Percentiles rank a stretch among this genome's conserved stretches.
Evolutionary conservation across 2,113 vertebrate genomes (phyloP).

Genomic region (Vulpes lagopus): DNA sequence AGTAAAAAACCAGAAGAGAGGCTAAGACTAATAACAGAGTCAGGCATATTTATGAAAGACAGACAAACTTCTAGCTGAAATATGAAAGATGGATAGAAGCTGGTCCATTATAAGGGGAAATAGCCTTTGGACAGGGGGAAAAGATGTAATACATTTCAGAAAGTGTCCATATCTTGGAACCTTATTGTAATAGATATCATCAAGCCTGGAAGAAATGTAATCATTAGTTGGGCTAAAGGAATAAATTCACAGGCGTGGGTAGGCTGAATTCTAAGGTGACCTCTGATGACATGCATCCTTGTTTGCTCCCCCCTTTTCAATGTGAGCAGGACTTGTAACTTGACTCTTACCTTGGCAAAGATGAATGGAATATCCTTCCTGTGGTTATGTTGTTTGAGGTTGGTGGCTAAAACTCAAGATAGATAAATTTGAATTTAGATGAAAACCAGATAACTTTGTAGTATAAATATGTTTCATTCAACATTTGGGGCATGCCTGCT

Average conservation of each 20-base stretch:
- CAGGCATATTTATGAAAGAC: neutral
- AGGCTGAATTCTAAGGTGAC: neutral
- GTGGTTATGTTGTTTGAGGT: neutral
- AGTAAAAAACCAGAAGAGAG: neutral
- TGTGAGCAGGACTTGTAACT: neutral
- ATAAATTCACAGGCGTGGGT: neutral
- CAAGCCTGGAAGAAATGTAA: neutral
- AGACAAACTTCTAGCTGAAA: neutral
- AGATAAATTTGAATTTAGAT: neutral
- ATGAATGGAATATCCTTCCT: neutral
- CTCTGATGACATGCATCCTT: accelerated
- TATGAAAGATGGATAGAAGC: neutral
- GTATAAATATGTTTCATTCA: neutral
- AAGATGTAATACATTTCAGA: neutral
- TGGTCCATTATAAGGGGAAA: neutral
- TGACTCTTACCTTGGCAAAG: neutral
- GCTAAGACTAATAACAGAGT: neutral
- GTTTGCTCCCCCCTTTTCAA: neutral
- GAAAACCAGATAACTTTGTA: neutral
- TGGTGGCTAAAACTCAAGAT: neutral
- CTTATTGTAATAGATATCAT: neutral
- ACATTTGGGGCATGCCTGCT: neutral
- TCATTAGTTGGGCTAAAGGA: neutral
- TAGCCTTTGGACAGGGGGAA: neutral
- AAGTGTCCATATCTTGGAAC: neutral